A percentile compares a stretch with the other conserved stretches of the same genome.
Evolutionary conservation across 1,140 invertebrate species (phyloP).

Genomic region (Pogonomyrmex californicus): DNA sequence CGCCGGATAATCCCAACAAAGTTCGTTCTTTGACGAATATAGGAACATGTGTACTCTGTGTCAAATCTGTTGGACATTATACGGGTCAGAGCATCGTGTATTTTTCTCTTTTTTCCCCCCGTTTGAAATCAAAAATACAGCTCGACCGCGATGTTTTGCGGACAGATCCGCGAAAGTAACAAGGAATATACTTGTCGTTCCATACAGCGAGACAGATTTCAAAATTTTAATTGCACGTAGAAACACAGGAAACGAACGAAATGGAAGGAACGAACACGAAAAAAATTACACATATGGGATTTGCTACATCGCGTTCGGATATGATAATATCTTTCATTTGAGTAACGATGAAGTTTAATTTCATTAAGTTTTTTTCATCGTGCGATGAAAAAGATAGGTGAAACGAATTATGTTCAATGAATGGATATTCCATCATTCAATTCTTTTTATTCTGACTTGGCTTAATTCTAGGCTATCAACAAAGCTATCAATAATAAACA

Average conservation of each 20-base stretch:
- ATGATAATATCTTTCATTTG: constrained; percentile 34
- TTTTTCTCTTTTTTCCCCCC: background rate
- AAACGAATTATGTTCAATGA: background rate
- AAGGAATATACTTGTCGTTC: constrained; percentile 34
- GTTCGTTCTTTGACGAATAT: background rate
- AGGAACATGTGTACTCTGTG: constrained; percentile 1
- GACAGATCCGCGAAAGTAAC: constrained; percentile 41
- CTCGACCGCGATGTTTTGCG: constrained; percentile 7
- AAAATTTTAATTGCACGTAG: constrained; percentile 40
- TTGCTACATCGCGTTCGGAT: background rate
- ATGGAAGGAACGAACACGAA: background rate
- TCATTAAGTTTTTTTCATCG: constrained; percentile 18
- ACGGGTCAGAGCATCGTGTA: constrained; percentile 33
- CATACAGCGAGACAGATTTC: constrained; percentile 38
- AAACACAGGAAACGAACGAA: background rate
- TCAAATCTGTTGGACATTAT: constrained; percentile 60
- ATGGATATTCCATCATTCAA: background rate
- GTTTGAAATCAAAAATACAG: constrained; percentile 39
- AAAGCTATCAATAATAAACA: background rate
- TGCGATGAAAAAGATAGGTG: background rate
- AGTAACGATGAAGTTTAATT: constrained; percentile 5
- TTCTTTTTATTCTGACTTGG: background rate
- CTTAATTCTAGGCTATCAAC: background rate
- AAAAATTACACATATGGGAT: background rate
- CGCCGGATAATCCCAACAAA: constrained; percentile 6